Evolutionary conservation across 2,888 invertebrate species (phyloP), one percentile per base, ranked within the genome.

Genomic region (Candidula unifasciata): DNA sequence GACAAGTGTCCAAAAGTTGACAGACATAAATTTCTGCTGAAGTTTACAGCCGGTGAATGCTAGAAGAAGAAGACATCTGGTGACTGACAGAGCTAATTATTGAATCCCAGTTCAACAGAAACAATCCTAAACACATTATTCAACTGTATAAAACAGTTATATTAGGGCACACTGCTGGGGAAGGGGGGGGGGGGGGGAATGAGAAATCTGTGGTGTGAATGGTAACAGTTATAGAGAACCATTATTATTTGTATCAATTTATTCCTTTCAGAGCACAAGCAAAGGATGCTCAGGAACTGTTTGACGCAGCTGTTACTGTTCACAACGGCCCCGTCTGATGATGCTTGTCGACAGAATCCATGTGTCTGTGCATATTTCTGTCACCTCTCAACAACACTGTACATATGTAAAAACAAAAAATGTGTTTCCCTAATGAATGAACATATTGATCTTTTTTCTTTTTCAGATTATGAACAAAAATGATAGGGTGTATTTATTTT

Each of bases 311-410:
- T 37, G 73, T 84, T 78, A 73, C 84, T 66, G 84, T 83, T 87
- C 89, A 89, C 80, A 91, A 91, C 82, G 91, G 91, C 52, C 91
- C 91, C 6, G 89, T 91, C 86, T 90, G 81, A 80, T 60, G n/a
- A 78, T 78, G 6, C 37, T 64, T 37, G 30, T 60, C 8, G 37
- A 78, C 21, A 78, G n/a, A 44, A 73, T 52, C 52, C 52, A 52
- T 27, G 44, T 73, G 13, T 73, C 33, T 73, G 35, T 73, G 35
- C n/a, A n/a, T 73, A 44, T 73, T 73, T 44, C 73, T 52, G 35
- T 73, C 52, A 73, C 35, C n/a, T 21, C 24, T n/a, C 2, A 73
- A 71, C 27, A 73, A n/a, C 18, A 44, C 44, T 73, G 73, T 73
- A 73, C 73, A 73, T 73, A 52, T 73, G 52, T 73, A 73, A n/a